Base-by-base conservation (phyloP, 2,888 invertebrate genomes). In the Zaprionus obscuricornis region DNA sequence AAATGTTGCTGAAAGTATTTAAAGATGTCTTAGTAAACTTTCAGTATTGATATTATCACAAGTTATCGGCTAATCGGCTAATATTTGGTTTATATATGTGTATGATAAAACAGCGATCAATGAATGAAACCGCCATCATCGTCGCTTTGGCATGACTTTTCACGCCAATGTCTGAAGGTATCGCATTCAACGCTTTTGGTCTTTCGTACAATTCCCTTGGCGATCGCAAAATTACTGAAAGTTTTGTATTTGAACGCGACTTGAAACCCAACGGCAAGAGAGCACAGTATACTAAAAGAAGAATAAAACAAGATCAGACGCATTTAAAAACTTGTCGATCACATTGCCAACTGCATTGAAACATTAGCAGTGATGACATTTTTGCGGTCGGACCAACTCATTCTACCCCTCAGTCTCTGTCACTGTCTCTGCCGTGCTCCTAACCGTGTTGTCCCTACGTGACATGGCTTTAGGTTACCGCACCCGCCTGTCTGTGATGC, bases 351-450 rank as follows among this genome's bases (percentile, higher is more conserved):
- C 70, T 84, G 79, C 87, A 86, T 86, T 88, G 87, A 87, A 87
- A 85, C 85, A 83, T 83, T 85, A 87, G 86, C 87, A 86, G 85
- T 87, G 87, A 88, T 88, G 87, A 88, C 87, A 88, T 88, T 88
- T 88, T 81, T 88, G 87, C 81, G 88, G 87, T 88, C 71, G 57
- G n/a, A 26, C 43, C 29, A 14, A 42, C 17, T 10, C 33, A 8
- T 24, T 16, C 20, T 20, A 8, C 11, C 55, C 42, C 31, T 34
- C 34, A 10, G 3, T 10, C 29, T 24, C 31, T 33, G 13, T 16
- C 17, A 17, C 17, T 22, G 26, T 10, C 14, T 14, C 31, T 13
- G 26, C 6, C 13, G 10, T 20, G 20, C 54, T 20, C 33, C 27
- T 42, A n/a, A 18, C 17, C 20, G 34, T 45, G 42, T 46, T 22